phyloP scores from a whole-genome alignment of 2,113 vertebrate genomes.

The Plestiodon gilberti region DNA sequence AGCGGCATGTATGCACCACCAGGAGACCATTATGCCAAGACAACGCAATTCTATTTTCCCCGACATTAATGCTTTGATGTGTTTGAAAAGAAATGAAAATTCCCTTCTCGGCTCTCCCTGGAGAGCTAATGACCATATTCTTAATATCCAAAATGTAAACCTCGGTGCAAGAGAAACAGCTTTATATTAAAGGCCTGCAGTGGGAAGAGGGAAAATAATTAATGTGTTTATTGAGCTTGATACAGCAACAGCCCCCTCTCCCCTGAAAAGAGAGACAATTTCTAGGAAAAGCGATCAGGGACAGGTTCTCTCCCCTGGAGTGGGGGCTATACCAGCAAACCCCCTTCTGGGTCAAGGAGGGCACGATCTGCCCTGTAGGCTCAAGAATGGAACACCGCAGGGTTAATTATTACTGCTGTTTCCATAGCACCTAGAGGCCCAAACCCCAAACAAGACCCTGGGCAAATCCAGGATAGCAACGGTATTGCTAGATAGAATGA shows the following conservation, averaged over 20 bases:
- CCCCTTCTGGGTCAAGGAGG: background rate
- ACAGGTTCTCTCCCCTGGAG: background rate
- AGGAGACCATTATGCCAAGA: background rate
- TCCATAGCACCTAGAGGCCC: slow-evolving; percentile 18
- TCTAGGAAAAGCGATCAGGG: too few relatives aligned
- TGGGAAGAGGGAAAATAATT: background rate
- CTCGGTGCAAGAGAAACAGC: background rate
- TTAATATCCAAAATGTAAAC: slow-evolving; percentile 2
- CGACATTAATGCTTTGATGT: background rate
- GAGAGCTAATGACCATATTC: slow-evolving; percentile 6
- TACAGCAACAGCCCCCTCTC: background rate
- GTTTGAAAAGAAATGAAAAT: background rate
- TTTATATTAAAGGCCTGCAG: background rate
- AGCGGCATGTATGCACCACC: background rate
- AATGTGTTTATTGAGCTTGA: background rate
- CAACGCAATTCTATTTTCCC: background rate
- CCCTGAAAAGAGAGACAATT: background rate
- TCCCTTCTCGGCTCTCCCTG: background rate
- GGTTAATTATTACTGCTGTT: slow-evolving; percentile 33
- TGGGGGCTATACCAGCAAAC: background rate
- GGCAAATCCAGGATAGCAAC: background rate
- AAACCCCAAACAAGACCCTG: background rate
- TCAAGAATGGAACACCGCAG: background rate
- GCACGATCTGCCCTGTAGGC: background rate
- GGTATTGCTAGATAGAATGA: too few relatives aligned